Conservation (phyloP, 2,113 vertebrate species). For the Tyrannus savana region DNA sequence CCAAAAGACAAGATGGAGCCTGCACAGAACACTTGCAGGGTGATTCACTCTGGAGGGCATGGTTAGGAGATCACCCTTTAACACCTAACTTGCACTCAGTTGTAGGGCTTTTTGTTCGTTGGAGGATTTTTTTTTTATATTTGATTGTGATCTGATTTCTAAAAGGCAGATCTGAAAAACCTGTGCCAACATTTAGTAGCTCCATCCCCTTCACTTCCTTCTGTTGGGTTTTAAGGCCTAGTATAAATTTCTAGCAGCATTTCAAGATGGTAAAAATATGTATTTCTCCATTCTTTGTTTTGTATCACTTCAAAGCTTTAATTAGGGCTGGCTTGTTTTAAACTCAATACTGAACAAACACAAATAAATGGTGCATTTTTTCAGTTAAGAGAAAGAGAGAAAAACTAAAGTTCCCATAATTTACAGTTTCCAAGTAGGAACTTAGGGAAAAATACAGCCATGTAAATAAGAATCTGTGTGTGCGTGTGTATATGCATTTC, state of each 20-base stretch:
- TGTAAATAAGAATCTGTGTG: neutral
- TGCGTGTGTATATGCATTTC: neutral
- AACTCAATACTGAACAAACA: neutral
- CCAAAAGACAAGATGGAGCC: slow-evolving; percentile 45
- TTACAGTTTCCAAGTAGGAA: neutral
- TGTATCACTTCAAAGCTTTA: neutral
- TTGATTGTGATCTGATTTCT: neutral
- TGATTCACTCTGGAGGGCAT: slow-evolving; percentile 40
- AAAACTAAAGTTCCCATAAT: neutral
- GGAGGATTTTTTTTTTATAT: neutral
- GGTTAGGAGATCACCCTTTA: neutral
- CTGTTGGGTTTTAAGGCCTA: neutral
- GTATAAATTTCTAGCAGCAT: neutral
- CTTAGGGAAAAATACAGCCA: neutral
- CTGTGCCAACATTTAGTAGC: neutral
- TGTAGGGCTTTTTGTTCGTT: neutral
- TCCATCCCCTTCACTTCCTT: neutral
- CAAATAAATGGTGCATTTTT: neutral
- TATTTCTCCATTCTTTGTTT: neutral
- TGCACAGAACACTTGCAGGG: neutral
- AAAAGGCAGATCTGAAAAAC: neutral
- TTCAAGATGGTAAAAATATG: neutral
- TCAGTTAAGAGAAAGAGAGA: neutral
- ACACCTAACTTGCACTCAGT: neutral
- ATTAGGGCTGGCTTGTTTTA: neutral